Evolutionary conservation across 2,888 invertebrate genomes (phyloP).

Genomic region (Torymus tubicola): DNA sequence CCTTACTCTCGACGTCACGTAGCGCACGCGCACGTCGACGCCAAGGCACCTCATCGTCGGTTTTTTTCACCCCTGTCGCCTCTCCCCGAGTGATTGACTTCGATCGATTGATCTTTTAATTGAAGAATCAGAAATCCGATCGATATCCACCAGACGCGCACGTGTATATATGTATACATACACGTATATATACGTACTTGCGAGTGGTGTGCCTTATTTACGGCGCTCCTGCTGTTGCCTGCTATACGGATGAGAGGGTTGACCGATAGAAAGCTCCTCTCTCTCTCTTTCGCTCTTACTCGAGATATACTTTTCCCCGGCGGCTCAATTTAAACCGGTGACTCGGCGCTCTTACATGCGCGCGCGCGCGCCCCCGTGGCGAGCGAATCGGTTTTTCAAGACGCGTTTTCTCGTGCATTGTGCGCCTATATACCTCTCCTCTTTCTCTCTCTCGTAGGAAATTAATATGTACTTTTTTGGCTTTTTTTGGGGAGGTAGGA

Average conservation of each 20-base stretch:
- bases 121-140: constrained; percentile 50
- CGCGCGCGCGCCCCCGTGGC: constrained; percentile 54
- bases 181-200: too few relatives aligned
- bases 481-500: constrained; percentile 1
- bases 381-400: constrained; percentile 44
- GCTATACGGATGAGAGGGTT: constrained; percentile 14
- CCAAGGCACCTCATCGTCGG: neutral
- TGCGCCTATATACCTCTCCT: too few relatives aligned
- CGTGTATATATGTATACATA: constrained; percentile 14
- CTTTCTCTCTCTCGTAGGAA: constrained; percentile 6
- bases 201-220: neutral
- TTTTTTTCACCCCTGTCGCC: constrained; percentile 55
- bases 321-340: constrained; percentile 75
- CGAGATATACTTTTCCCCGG: constrained; percentile 59
- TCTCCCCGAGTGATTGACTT: constrained; percentile 58
- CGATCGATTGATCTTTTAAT: constrained; percentile 56
- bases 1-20: constrained; percentile 43
- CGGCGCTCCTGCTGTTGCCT: neutral
- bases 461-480: constrained; percentile 24
- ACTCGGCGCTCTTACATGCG: constrained; percentile 61
- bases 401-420: constrained; percentile 23
- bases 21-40: neutral
- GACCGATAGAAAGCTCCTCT: constrained; percentile 51
- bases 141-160: neutral
- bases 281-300: neutral